phyloP scores from a whole-genome alignment of 2,113 vertebrate genomes.

The Oryzias curvinotus region DNA sequence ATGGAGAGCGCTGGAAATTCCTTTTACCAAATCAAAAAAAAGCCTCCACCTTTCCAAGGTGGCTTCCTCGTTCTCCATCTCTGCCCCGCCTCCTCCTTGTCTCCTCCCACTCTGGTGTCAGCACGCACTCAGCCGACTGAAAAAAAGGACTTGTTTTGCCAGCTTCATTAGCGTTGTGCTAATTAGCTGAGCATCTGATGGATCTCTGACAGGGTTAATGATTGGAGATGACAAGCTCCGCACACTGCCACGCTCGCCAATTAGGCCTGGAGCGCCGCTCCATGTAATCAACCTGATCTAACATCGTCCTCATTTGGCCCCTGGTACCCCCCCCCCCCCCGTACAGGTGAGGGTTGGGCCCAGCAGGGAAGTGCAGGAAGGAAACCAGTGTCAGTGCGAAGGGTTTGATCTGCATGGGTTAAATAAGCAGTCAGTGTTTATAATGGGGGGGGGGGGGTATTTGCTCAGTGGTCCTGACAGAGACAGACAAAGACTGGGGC shows the following conservation, averaged over 20 bases:
- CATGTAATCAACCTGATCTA: constrained; percentile 99
- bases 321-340: constrained; percentile 65
- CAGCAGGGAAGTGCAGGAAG: background rate
- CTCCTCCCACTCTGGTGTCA: constrained; percentile 21
- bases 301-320: constrained; percentile 84
- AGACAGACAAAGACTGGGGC: constrained; percentile 72
- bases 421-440: background rate
- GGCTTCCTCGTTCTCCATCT: constrained; percentile 4
- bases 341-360: constrained; percentile 83
- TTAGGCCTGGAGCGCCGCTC: constrained; percentile 97
- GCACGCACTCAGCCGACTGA: constrained; percentile 92
- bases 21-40: background rate
- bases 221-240: constrained; percentile 99
- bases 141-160: constrained; percentile 99
- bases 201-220: constrained; percentile 99
- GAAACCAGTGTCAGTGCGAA: background rate
- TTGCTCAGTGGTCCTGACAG: constrained; percentile 61
- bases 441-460: constrained; percentile 14
- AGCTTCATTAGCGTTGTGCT: constrained; percentile 99
- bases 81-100: background rate
- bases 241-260: constrained; percentile 98
- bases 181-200: constrained; percentile 99
- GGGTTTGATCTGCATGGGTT: background rate
- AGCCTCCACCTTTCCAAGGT: background rate
- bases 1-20: background rate